Conservation (phyloP, 2,888 invertebrate species). For the Cheilosia impressa region DNA sequence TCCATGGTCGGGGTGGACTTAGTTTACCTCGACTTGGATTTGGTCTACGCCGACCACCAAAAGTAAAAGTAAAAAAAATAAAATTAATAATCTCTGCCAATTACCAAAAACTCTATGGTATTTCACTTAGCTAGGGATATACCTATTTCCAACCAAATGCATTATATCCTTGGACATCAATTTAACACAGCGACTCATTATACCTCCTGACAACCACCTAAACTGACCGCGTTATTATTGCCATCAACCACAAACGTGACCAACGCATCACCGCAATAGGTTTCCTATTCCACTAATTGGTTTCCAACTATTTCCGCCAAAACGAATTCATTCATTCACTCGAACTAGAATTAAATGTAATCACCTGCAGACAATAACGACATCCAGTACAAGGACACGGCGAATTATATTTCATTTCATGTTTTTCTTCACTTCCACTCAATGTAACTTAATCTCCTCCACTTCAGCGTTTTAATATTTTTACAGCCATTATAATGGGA, state of each 20-base stretch:
- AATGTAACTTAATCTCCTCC: conserved; percentile 47
- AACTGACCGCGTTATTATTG: conserved; percentile 27
- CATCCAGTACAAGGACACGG: not conserved
- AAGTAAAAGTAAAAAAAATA: too few species aligned
- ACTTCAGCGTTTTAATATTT: conserved; percentile 48
- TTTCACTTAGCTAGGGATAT: too few species aligned
- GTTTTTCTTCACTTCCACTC: conserved; percentile 7
- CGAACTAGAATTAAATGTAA: conserved; percentile 17
- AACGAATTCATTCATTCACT: conserved; percentile 24
- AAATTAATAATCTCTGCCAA: too few species aligned
- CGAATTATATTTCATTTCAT: not conserved
- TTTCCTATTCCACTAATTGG: conserved; percentile 36
- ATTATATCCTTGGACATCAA: too few species aligned
- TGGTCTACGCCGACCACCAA: too few species aligned
- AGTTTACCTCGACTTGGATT: too few species aligned
- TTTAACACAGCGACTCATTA: too few species aligned
- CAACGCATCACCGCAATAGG: conserved; percentile 30
- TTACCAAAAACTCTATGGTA: too few species aligned
- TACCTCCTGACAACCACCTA: too few species aligned
- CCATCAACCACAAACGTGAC: conserved; percentile 41
- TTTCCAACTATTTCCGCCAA: conserved; percentile 16
- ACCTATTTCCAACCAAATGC: too few species aligned
- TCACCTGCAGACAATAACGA: conserved; percentile 16
- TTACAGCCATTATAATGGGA: conserved; percentile 36
- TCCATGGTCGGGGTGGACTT: too few species aligned